Percentiles rank a stretch among this genome's conserved stretches.
These are phyloP conservation scores for Atlantisia rogersi DNA, from an alignment of 2,113 vertebrate genomes.

Conservation along the genomic window DNA sequence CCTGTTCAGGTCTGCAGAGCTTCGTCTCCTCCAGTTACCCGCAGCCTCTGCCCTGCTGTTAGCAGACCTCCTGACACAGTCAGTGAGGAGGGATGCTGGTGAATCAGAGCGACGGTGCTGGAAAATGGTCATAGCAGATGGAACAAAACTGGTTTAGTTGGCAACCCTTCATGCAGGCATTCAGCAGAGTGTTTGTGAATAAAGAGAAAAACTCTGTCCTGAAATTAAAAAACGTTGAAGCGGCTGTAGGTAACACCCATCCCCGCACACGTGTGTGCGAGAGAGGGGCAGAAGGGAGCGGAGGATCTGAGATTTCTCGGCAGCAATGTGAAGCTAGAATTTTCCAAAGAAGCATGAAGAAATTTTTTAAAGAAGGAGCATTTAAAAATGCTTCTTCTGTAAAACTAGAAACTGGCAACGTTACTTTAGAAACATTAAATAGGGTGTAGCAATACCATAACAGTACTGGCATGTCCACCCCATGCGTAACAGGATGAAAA, in stretches of 20 bases:
- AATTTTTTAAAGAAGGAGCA: neutral
- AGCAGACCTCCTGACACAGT: neutral
- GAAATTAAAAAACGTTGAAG: constrained; percentile 5
- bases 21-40: neutral
- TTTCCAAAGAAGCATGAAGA: neutral
- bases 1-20: neutral
- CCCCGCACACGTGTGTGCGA: neutral
- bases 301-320: neutral
- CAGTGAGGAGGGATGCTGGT: neutral
- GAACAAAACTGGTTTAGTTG: constrained; percentile 2
- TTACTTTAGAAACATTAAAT: neutral
- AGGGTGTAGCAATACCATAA: neutral
- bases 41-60: neutral
- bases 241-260: neutral
- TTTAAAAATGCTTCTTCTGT: neutral
- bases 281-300: neutral
- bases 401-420: neutral
- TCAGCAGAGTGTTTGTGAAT: neutral
- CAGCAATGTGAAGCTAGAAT: neutral
- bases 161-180: constrained; percentile 20
- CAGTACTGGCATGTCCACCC: neutral
- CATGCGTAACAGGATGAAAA: neutral
- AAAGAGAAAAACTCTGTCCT: constrained; percentile 7
- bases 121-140: constrained; percentile 54
- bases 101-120: constrained; percentile 36